These are phyloP conservation scores for Aphidius colemani DNA, from an alignment of 2,888 invertebrate genomes.

Conservation along the genomic window DNA sequence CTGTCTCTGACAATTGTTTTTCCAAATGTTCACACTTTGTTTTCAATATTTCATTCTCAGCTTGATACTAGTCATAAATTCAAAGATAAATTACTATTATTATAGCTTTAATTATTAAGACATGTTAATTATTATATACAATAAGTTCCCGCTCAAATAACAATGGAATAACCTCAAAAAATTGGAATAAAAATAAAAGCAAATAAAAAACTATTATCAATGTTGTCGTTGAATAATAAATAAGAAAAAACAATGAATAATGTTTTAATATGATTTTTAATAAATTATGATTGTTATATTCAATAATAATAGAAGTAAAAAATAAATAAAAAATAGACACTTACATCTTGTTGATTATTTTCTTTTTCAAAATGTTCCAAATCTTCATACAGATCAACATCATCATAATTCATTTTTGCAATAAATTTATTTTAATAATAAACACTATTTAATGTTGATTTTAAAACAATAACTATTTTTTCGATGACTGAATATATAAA, in stretches of 20 bases:
- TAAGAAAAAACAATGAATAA: too few relatives aligned
- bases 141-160: conserved; percentile 23
- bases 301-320: too few relatives aligned
- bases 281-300: too few relatives aligned
- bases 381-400: conserved; percentile 58
- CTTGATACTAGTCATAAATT: conserved; percentile 44
- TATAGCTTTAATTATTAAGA: neutral
- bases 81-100: conserved; percentile 17
- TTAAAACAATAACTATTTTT: too few relatives aligned
- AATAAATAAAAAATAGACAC: conserved; percentile 1
- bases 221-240: too few relatives aligned
- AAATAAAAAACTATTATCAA: too few relatives aligned
- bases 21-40: conserved; percentile 38
- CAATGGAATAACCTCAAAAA: conserved; percentile 30
- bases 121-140: too few relatives aligned
- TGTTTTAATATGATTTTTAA: too few relatives aligned
- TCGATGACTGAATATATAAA: neutral
- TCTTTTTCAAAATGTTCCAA: conserved; percentile 44
- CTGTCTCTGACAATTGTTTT: conserved; percentile 28
- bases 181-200: conserved; percentile 4
- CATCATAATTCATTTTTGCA: conserved; percentile 40
- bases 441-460: too few relatives aligned
- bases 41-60: conserved; percentile 41
- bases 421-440: neutral
- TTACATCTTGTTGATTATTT: conserved; percentile 26